Percentiles rank a stretch among this genome's conserved stretches.
These are phyloP conservation scores for Ooceraea biroi DNA, from an alignment of 1,140 invertebrate genomes.

Conservation along the genomic window DNA sequence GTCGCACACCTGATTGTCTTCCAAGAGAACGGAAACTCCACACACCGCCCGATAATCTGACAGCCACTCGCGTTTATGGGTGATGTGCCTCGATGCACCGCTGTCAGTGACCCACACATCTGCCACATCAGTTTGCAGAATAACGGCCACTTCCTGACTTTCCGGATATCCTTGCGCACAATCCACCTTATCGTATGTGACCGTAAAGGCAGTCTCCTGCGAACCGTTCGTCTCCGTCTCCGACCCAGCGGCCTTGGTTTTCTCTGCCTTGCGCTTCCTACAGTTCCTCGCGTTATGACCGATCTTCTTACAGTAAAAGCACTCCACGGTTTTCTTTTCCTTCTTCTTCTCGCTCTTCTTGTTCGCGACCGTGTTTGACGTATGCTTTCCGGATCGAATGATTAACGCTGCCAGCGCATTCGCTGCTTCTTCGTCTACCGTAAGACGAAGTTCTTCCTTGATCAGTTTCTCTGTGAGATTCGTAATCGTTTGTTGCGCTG, in stretches of 20 bases:
- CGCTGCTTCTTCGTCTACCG: neutral
- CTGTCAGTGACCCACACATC: too few species aligned
- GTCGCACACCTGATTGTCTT: neutral
- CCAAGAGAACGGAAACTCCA: neutral
- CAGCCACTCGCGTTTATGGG: too few species aligned
- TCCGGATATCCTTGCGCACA: too few species aligned
- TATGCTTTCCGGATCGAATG: too few species aligned
- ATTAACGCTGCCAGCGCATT: neutral
- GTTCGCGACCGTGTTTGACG: too few species aligned
- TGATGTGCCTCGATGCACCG: too few species aligned
- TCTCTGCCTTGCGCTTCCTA: neutral
- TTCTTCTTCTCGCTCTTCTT: too few species aligned
- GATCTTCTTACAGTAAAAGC: neutral
- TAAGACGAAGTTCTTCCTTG: neutral
- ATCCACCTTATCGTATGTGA: too few species aligned
- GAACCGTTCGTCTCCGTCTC: too few species aligned
- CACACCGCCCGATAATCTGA: neutral
- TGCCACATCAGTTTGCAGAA: too few species aligned
- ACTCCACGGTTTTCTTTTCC: neutral
- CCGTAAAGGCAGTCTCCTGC: too few species aligned
- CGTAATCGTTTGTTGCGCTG: neutral
- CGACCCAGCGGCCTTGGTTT: neutral
- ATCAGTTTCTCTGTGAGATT: neutral
- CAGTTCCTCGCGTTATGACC: neutral
- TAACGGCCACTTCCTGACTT: too few species aligned